Evolutionary conservation across 2,113 vertebrate species (phyloP).

Genomic region (Acrocephalus arundinaceus): DNA sequence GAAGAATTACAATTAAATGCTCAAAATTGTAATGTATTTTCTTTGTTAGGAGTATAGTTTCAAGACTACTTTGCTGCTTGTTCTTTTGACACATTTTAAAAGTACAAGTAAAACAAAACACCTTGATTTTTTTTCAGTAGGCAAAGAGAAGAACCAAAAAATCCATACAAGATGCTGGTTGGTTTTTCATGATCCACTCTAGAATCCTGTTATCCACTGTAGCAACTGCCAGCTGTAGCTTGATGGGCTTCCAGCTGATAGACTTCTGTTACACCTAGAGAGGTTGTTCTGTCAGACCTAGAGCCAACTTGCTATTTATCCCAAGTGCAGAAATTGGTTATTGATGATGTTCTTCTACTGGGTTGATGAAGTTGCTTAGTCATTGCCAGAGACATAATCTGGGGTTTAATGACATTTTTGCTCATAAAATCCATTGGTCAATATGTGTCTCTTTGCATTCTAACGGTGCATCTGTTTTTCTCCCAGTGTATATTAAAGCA

Average conservation of each 20-base stretch:
- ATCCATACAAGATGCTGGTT: accelerated
- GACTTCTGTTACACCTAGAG: constrained; percentile 42
- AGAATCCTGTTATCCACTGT: not conserved
- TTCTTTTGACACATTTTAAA: not conserved
- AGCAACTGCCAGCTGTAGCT: not conserved
- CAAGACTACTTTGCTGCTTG: not conserved
- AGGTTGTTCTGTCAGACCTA: not conserved
- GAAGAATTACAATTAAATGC: not conserved
- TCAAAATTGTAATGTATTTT: not conserved
- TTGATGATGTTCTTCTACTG: constrained; percentile 24
- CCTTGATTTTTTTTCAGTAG: not conserved
- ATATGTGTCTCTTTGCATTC: constrained; percentile 10
- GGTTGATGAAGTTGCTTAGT: constrained; percentile 40
- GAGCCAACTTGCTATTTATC: constrained; percentile 9
- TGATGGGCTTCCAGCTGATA: not conserved
- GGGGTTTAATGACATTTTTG: constrained; percentile 62
- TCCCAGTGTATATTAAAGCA: constrained; percentile 1
- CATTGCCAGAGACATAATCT: constrained; percentile 64
- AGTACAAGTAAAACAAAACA: not conserved
- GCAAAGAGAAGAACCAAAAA: not conserved
- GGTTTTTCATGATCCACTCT: not conserved
- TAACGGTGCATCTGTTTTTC: constrained; percentile 19
- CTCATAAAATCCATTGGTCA: constrained; percentile 63
- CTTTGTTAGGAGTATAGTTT: not conserved
- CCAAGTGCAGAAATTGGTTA: not conserved